These are phyloP conservation scores for Mus spicilegus DNA, from an alignment of 2,113 vertebrate species.

Conservation along the genomic window DNA sequence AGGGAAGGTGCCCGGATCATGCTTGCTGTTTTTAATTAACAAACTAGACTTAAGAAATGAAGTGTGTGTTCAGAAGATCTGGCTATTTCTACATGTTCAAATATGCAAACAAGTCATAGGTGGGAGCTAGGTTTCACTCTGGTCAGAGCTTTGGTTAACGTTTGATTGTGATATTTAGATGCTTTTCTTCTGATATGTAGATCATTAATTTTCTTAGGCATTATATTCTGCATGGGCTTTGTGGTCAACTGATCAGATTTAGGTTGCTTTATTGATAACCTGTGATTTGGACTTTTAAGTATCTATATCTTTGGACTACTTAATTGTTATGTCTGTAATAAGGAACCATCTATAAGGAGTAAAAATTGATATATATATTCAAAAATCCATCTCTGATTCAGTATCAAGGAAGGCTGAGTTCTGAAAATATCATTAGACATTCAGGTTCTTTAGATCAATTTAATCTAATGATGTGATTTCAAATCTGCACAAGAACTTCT, in stretches of 20 bases:
- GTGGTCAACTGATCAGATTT: not conserved
- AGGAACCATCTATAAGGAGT: not conserved
- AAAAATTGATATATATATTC: not conserved
- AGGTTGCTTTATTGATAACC: not conserved
- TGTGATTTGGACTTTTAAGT: not conserved
- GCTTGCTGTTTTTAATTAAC: not conserved
- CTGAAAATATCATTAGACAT: not conserved
- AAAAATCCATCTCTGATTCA: not conserved
- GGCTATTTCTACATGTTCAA: not conserved
- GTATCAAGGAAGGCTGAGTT: not conserved
- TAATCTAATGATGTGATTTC: not conserved
- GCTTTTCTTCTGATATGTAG: not conserved
- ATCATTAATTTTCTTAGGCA: not conserved
- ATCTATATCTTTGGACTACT: not conserved
- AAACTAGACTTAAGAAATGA: not conserved
- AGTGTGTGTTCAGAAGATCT: not conserved
- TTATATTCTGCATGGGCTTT: not conserved
- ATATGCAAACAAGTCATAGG: not conserved
- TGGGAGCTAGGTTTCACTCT: not conserved
- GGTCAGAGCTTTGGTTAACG: not conserved
- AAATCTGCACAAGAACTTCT: not conserved
- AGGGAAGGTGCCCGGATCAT: too few relatives aligned
- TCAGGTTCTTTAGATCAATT: not conserved
- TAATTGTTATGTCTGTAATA: not conserved
- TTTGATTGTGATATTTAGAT: not conserved